These are phyloP conservation scores for Xenentodon cancila DNA, from an alignment of 2,797 vertebrate genomes.

Conservation along the genomic window DNA sequence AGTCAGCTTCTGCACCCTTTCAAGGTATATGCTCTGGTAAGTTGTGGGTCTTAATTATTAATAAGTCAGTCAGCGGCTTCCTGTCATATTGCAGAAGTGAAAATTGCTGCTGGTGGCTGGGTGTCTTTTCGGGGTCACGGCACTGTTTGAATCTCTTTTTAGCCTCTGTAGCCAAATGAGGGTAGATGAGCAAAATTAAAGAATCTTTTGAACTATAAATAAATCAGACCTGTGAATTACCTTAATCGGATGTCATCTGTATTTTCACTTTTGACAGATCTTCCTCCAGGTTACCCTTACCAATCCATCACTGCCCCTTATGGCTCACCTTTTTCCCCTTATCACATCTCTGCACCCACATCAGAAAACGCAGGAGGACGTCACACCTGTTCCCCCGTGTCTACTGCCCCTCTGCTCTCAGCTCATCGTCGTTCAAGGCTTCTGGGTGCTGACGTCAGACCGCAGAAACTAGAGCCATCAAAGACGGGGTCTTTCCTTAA, in stretches of 20 bases:
- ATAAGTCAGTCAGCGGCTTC: no score
- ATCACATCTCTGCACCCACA: constrained; percentile 84
- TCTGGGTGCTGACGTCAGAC: constrained; percentile 84
- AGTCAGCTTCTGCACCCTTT: constrained; percentile 81
- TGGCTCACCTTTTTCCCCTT: constrained; percentile 87
- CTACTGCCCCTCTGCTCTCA: constrained; percentile 78
- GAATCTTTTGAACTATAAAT: no score
- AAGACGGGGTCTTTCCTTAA: constrained; percentile 84
- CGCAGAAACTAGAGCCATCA: constrained; percentile 78
- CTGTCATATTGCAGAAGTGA: no score
- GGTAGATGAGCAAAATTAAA: no score
- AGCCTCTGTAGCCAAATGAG: no score
- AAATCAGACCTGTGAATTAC: no score
- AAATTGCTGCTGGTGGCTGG: no score
- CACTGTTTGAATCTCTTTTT: no score
- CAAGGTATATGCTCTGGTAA: constrained; percentile 89
- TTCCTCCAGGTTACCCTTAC: constrained; percentile 90
- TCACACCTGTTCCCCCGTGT: constrained; percentile 80
- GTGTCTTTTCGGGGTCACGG: no score
- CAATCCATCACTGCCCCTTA: constrained; percentile 89
- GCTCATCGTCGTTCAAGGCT: constrained; percentile 80
- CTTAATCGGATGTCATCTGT: no score
- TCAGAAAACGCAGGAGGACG: constrained; percentile 81
- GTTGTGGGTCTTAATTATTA: neutral
- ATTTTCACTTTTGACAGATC: constrained; percentile 75